Evolutionary conservation across 2,113 vertebrate species (phyloP).

Genomic region (Hyaena hyaena): DNA sequence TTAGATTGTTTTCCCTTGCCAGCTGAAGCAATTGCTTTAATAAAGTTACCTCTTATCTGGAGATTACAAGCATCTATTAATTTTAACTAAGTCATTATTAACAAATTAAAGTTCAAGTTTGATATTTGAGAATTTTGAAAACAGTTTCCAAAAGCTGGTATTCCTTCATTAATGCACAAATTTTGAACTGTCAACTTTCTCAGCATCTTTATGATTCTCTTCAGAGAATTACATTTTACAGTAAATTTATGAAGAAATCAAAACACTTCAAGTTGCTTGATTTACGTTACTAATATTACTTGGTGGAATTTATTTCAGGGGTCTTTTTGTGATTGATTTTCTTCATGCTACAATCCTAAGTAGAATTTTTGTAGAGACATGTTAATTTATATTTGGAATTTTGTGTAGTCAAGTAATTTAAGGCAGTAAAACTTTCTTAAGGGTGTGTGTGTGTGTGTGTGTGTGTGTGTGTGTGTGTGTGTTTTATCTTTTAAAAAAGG

Average conservation of each 20-base stretch:
- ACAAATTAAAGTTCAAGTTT: constrained; percentile 19
- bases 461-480: no score
- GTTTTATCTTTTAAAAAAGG: background rate
- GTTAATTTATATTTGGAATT: constrained; percentile 49
- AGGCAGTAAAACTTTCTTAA: constrained; percentile 19
- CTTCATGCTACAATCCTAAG: constrained; percentile 9
- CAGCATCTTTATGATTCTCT: constrained; percentile 28
- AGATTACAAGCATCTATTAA: constrained; percentile 24
- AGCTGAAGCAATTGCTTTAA: constrained; percentile 84
- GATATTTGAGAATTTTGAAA: constrained; percentile 1
- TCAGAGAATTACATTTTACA: constrained; percentile 38
- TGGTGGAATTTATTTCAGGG: constrained; percentile 22
- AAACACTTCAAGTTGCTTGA: constrained; percentile 33
- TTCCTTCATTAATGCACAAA: constrained; percentile 41
- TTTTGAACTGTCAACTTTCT: constrained; percentile 33
- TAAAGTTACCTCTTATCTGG: constrained; percentile 73
- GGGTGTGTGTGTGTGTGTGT: background rate
- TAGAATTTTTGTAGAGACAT: constrained; percentile 34
- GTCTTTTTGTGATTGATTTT: constrained; percentile 39
- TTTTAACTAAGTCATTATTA: constrained; percentile 41
- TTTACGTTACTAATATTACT: constrained; percentile 47
- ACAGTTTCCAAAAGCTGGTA: constrained; percentile 6
- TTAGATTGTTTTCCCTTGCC: constrained; percentile 84
- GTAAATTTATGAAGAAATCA: constrained; percentile 51
- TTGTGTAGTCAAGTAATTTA: constrained; percentile 40